Evolutionary conservation across 2,113 vertebrate genomes (phyloP).

Genomic region (Brachypodius melanocephalos): DNA sequence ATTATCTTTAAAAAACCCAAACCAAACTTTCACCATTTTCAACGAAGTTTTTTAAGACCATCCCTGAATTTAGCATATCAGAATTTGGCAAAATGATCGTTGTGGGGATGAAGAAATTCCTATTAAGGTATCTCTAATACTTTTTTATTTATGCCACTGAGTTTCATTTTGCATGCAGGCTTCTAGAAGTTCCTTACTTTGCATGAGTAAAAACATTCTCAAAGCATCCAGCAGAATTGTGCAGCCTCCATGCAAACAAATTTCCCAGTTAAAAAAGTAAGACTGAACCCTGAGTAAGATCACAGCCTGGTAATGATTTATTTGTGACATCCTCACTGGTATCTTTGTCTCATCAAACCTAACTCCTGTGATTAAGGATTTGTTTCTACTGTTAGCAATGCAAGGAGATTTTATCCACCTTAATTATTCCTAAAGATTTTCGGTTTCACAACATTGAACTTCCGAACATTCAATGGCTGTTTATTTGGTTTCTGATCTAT

Average conservation of each 20-base stretch:
- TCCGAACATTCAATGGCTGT: conserved; percentile 2
- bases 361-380: conserved; percentile 19
- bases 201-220: not conserved
- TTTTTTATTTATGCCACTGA: not conserved
- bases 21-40: not conserved
- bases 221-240: not conserved
- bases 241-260: not conserved
- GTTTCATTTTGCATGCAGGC: not conserved
- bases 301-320: not conserved
- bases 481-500: conserved; percentile 24
- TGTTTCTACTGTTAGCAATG: conserved; percentile 5
- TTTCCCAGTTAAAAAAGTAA: not conserved
- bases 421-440: conserved; percentile 59
- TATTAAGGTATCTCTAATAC: not conserved
- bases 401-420: conserved; percentile 14
- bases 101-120: not conserved
- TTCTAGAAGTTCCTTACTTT: not conserved
- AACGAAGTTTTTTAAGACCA: not conserved
- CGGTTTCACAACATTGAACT: conserved; percentile 46
- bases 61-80: not conserved
- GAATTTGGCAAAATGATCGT: not conserved
- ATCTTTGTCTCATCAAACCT: not conserved
- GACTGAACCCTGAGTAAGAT: not conserved
- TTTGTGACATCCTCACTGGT: not conserved
- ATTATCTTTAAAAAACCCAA: not conserved